Percentiles rank a stretch among this genome's conserved stretches.
Conservation (phyloP, 2,797 vertebrate species). For the Myotis pilosus region DNA sequence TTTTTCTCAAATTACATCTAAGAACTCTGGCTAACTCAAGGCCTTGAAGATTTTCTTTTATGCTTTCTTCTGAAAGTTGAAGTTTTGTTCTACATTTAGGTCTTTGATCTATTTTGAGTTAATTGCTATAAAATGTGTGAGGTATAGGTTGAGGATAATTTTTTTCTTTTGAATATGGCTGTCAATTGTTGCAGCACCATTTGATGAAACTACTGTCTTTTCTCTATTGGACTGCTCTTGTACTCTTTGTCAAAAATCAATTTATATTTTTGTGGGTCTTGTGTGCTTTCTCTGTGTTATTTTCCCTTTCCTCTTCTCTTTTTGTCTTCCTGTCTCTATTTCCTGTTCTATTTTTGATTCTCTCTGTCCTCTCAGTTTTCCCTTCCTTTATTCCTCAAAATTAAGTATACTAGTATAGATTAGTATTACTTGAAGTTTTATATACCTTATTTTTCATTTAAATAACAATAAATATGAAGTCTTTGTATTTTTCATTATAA, state of each 20-base stretch:
- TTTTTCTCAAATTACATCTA: background rate
- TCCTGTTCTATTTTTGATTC: slow-evolving; percentile 46
- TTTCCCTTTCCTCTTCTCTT: background rate
- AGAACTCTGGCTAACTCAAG: background rate
- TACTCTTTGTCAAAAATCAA: slow-evolving; percentile 32
- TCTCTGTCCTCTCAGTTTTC: background rate
- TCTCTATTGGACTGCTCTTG: background rate
- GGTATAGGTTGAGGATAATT: background rate
- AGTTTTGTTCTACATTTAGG: slow-evolving; percentile 32
- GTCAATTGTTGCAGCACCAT: background rate
- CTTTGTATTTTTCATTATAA: slow-evolving; percentile 37
- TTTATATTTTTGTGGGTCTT: slow-evolving; percentile 33
- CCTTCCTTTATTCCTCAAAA: slow-evolving; percentile 42
- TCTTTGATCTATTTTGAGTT: slow-evolving; percentile 36
- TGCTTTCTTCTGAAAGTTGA: background rate
- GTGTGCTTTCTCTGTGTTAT: background rate
- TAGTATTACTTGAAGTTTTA: slow-evolving; percentile 35
- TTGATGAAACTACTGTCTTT: background rate
- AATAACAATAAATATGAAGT: background rate
- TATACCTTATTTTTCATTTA: slow-evolving; percentile 28
- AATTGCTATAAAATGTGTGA: background rate
- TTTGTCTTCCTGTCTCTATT: background rate
- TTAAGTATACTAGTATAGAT: slow-evolving; percentile 2
- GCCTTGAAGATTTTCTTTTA: background rate
- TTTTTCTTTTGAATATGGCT: slow-evolving; percentile 29